These are phyloP conservation scores for Fragum fragum DNA, from an alignment of 2,888 invertebrate genomes.

Conservation along the genomic window DNA sequence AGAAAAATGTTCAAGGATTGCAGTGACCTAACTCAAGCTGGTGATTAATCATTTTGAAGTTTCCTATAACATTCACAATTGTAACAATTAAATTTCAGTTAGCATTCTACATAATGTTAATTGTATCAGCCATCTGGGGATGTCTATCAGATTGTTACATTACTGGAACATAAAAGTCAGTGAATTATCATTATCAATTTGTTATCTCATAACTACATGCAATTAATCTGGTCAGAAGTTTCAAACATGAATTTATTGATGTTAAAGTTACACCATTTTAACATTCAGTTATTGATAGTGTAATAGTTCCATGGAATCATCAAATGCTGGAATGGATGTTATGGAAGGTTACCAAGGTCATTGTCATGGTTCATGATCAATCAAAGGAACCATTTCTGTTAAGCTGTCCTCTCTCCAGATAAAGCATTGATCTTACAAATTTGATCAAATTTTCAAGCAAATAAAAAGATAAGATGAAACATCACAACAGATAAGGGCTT, in stretches of 20 bases:
- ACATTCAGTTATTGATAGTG: not conserved
- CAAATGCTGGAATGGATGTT: constrained; percentile 2
- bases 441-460: constrained; percentile 70
- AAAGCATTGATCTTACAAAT: constrained; percentile 51
- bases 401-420: constrained; percentile 25
- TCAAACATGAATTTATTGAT: not conserved
- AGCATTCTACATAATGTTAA: constrained; percentile 4
- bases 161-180: not conserved
- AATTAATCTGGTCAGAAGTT: constrained; percentile 1
- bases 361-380: constrained; percentile 43
- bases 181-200: not conserved
- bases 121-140: constrained; percentile 12
- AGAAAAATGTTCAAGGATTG: too few relatives aligned
- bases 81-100: not conserved
- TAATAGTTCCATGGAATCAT: constrained; percentile 5
- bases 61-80: not conserved
- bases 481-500: constrained; percentile 10
- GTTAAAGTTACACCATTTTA: constrained; percentile 7
- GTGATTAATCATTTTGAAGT: constrained; percentile 23
- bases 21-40: not conserved
- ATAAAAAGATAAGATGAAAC: constrained; percentile 69
- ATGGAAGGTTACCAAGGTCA: constrained; percentile 21
- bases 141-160: constrained; percentile 11
- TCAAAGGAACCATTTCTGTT: constrained; percentile 43
- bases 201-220: constrained; percentile 17